Evolutionary conservation across 1,140 invertebrate genomes (phyloP).

Genomic region (Cotesia chilonis): DNA sequence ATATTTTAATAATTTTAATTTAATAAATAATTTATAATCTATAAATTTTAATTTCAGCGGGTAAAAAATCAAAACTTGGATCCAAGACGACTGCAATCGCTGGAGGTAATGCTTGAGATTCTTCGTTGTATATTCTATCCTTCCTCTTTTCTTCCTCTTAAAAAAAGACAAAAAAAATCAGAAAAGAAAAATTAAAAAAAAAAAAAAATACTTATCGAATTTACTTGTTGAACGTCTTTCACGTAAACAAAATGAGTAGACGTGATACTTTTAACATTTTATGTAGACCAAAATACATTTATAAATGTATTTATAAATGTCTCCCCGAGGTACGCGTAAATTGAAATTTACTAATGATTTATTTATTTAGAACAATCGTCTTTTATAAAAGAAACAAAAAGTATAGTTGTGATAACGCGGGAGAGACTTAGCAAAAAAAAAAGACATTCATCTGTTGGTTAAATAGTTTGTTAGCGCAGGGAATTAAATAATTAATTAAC

Average conservation of each 20-base stretch:
- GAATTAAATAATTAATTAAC: neutral
- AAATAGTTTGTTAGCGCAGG: conserved; percentile 11
- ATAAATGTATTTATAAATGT: neutral
- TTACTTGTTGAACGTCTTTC: conserved; percentile 21
- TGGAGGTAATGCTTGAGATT: conserved; percentile 72
- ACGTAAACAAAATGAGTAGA: neutral
- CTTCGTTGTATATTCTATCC: conserved; percentile 47
- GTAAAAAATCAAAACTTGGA: conserved; percentile 66
- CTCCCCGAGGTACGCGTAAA: neutral
- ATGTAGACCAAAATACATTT: conserved; percentile 15
- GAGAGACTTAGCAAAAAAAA: neutral
- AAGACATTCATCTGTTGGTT: neutral
- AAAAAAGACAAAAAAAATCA: conserved; percentile 30
- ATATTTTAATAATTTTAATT: too few species aligned
- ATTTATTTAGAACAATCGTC: conserved; percentile 28
- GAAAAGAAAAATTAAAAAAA: conserved; percentile 3
- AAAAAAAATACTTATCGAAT: conserved; percentile 34
- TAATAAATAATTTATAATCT: conserved; percentile 16
- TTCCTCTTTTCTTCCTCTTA: conserved; percentile 39
- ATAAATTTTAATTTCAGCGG: conserved; percentile 54
- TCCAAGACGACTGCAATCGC: conserved; percentile 68
- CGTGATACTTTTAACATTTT: conserved; percentile 6
- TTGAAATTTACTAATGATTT: conserved; percentile 5
- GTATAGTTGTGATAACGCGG: conserved; percentile 29
- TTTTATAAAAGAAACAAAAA: conserved; percentile 13